These are phyloP conservation scores for Helicolenus hilgendorfi DNA, from an alignment of 2,797 vertebrate genomes.

Conservation along the genomic window DNA sequence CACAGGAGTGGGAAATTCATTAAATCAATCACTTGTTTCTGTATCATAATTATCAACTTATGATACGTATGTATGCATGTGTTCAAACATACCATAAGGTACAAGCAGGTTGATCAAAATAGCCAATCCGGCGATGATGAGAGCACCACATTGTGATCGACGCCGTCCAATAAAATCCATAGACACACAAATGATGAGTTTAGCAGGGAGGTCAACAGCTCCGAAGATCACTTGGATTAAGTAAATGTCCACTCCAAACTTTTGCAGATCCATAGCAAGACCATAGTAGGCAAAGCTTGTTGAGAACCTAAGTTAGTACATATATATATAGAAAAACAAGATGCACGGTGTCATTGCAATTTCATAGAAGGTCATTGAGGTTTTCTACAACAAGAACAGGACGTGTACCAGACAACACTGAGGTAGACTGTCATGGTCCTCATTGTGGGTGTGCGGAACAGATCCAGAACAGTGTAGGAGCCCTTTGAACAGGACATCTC, in stretches of 20 bases:
- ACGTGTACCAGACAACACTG: conserved; percentile 90
- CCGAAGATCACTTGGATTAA: conserved; percentile 97
- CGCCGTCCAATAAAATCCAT: conserved; percentile 93
- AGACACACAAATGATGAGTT: conserved; percentile 88
- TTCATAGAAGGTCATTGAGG: background rate
- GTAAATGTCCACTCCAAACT: conserved; percentile 94
- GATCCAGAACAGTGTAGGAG: conserved; percentile 86
- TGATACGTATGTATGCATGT: too few species aligned
- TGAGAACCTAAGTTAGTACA: conserved; percentile 89
- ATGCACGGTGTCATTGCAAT: background rate
- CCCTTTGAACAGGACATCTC: conserved; percentile 85
- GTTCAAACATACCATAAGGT: conserved; percentile 89
- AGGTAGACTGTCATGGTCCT: conserved; percentile 89
- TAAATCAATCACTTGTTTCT: background rate
- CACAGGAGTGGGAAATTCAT: background rate
- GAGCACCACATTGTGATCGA: conserved; percentile 87
- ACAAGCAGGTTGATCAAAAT: conserved; percentile 93
- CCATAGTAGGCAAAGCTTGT: conserved; percentile 96
- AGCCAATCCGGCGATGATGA: conserved; percentile 90
- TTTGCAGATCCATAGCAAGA: conserved; percentile 94
- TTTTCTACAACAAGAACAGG: background rate
- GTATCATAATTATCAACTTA: background rate
- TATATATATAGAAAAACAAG: background rate
- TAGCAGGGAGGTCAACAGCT: conserved; percentile 94
- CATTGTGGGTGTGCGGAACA: conserved; percentile 90